A percentile compares a stretch with the other conserved stretches of the same genome.
These are phyloP conservation scores for Leptocoma aspasia DNA, from an alignment of 2,113 vertebrate species.

Conservation along the genomic window DNA sequence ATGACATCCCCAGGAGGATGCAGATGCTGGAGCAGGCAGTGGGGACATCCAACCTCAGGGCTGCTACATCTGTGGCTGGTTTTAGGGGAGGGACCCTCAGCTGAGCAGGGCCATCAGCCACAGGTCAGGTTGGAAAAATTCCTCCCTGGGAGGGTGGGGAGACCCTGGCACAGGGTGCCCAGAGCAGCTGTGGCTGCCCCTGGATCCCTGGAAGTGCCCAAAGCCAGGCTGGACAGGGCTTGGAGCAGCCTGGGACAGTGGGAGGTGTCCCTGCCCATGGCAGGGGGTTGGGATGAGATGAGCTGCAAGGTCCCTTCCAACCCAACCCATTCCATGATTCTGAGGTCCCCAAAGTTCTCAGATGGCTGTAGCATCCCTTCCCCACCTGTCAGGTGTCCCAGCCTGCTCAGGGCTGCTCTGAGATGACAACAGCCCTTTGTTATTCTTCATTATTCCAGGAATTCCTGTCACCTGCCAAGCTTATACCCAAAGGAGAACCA, in stretches of 20 bases:
- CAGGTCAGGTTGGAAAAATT: background rate
- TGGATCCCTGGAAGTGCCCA: background rate
- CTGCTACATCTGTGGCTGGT: background rate
- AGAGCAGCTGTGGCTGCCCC: background rate
- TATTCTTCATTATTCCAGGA: background rate
- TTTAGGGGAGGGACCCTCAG: background rate
- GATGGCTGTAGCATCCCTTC: background rate
- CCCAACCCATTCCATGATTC: background rate
- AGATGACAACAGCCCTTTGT: background rate
- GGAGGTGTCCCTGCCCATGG: background rate
- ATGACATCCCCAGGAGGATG: background rate
- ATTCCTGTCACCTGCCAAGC: background rate
- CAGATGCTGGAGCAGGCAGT: accelerated
- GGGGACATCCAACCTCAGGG: background rate
- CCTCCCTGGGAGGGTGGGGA: background rate
- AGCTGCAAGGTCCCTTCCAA: accelerated
- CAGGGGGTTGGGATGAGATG: accelerated
- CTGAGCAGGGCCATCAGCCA: background rate
- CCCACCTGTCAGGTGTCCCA: background rate
- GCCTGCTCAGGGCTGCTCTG: background rate
- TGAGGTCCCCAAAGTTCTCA: background rate
- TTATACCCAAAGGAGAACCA: background rate
- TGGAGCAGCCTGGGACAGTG: background rate
- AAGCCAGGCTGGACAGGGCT: background rate
- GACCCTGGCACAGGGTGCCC: background rate